These are phyloP conservation scores for Euura saliciscinereae DNA, from an alignment of 1,140 invertebrate genomes.

Conservation along the genomic window DNA sequence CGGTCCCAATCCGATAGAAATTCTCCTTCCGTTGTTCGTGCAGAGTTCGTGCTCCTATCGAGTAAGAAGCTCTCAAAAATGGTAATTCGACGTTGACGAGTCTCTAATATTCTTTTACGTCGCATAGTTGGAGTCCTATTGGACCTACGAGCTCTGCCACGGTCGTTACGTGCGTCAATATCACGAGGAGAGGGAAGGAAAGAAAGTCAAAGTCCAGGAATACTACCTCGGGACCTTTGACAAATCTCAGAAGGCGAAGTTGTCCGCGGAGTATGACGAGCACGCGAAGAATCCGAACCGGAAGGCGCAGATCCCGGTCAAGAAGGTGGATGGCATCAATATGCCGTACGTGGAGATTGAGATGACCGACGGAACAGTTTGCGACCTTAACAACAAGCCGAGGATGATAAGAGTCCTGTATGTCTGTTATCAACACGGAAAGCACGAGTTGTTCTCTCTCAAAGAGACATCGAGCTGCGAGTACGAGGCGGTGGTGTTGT, in stretches of 20 bases:
- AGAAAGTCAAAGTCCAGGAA: constrained; percentile 80
- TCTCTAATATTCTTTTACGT: not conserved
- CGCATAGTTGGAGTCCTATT: constrained; percentile 86
- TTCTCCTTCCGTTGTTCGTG: constrained; percentile 77
- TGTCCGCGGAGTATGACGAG: constrained; percentile 62
- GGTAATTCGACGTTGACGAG: too few species aligned
- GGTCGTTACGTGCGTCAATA: constrained; percentile 90
- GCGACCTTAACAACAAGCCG: constrained; percentile 86
- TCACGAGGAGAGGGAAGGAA: constrained; percentile 92
- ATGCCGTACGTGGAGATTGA: constrained; percentile 84
- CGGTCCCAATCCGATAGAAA: constrained; percentile 76
- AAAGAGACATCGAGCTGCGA: constrained; percentile 94
- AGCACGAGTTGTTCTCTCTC: constrained; percentile 90
- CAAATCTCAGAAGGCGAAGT: constrained; percentile 55
- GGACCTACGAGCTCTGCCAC: constrained; percentile 98
- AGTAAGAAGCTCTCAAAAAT: constrained; percentile 46
- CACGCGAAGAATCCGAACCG: constrained; percentile 57
- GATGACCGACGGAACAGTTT: constrained; percentile 84
- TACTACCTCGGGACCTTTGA: constrained; percentile 82
- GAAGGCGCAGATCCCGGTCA: constrained; percentile 61
- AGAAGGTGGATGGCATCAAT: constrained; percentile 84
- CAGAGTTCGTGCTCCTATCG: constrained; percentile 83
- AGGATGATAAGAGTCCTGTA: constrained; percentile 81
- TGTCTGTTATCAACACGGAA: constrained; percentile 84
- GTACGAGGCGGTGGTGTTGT: constrained; percentile 90